These are phyloP conservation scores for Bombus difficillimus DNA, from an alignment of 1,140 invertebrate genomes.

Conservation along the genomic window DNA sequence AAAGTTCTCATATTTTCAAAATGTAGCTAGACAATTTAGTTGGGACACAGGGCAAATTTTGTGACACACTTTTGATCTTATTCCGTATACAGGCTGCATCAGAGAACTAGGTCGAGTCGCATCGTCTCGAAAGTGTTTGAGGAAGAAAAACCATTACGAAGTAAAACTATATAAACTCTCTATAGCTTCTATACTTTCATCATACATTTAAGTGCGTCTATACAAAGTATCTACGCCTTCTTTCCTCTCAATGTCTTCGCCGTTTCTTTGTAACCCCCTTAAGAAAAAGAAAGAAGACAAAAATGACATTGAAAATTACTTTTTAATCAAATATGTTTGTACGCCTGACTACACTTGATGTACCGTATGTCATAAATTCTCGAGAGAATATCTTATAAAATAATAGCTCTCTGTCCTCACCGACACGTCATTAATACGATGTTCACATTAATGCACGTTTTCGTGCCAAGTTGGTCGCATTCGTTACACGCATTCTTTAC, in stretches of 20 bases:
- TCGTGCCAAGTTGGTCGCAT: constrained; percentile 11
- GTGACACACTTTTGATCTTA: background rate
- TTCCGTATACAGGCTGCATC: background rate
- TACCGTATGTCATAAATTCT: constrained; percentile 47
- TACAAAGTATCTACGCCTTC: background rate
- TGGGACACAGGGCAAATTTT: background rate
- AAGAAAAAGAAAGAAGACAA: background rate
- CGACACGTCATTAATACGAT: constrained; percentile 9
- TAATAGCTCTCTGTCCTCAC: constrained; percentile 9
- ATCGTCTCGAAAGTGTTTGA: constrained; percentile 10
- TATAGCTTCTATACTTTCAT: background rate
- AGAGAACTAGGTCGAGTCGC: constrained; percentile 9
- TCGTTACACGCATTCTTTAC: constrained; percentile 53
- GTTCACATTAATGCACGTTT: constrained; percentile 25
- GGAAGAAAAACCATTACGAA: constrained; percentile 23
- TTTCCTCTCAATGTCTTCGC: background rate
- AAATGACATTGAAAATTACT: background rate
- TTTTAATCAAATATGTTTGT: background rate
- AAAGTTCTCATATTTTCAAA: background rate
- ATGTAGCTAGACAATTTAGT: too few species aligned
- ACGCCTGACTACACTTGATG: background rate
- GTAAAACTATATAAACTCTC: constrained; percentile 1
- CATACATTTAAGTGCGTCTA: background rate
- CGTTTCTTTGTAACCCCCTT: background rate
- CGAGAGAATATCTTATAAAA: constrained; percentile 40